phyloP scores from a whole-genome alignment of 2,797 vertebrate species.

The Chrosomus eos region DNA sequence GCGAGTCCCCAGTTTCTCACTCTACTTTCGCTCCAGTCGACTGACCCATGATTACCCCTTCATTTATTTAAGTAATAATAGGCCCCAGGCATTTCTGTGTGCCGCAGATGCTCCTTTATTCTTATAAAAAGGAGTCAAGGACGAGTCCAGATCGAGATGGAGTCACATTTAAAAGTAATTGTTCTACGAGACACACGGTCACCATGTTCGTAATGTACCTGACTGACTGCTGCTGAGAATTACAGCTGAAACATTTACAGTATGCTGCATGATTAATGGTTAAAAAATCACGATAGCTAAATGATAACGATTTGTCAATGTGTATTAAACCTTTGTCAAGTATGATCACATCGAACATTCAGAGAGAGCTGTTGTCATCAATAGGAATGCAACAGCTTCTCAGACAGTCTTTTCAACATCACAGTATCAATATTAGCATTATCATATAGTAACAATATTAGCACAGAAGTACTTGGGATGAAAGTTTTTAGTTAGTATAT shows the following conservation, averaged over 20 bases:
- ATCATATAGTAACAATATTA: too few species aligned
- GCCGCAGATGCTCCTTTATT: slow-evolving; percentile 37
- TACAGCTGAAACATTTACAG: background rate
- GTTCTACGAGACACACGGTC: slow-evolving; percentile 30
- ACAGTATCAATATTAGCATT: too few species aligned
- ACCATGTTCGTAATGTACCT: background rate
- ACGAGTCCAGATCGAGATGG: slow-evolving; percentile 49
- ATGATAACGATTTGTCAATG: background rate
- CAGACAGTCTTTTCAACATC: background rate
- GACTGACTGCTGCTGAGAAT: background rate
- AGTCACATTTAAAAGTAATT: slow-evolving; percentile 35
- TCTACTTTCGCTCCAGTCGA: slow-evolving; percentile 67
- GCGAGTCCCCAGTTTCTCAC: slow-evolving; percentile 35
- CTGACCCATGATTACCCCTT: slow-evolving; percentile 73
- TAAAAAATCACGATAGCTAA: background rate
- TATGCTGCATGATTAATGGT: background rate
- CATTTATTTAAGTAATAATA: slow-evolving; percentile 78
- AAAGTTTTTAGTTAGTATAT: background rate
- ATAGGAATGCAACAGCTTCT: background rate
- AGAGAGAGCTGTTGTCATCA: background rate
- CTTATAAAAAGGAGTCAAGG: slow-evolving; percentile 72
- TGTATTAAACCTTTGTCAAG: background rate
- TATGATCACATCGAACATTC: background rate
- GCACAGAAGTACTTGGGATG: background rate
- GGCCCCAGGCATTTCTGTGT: slow-evolving; percentile 64